Base-by-base conservation (phyloP, 1,140 invertebrate genomes). In the Saccostrea cuccullata region DNA sequence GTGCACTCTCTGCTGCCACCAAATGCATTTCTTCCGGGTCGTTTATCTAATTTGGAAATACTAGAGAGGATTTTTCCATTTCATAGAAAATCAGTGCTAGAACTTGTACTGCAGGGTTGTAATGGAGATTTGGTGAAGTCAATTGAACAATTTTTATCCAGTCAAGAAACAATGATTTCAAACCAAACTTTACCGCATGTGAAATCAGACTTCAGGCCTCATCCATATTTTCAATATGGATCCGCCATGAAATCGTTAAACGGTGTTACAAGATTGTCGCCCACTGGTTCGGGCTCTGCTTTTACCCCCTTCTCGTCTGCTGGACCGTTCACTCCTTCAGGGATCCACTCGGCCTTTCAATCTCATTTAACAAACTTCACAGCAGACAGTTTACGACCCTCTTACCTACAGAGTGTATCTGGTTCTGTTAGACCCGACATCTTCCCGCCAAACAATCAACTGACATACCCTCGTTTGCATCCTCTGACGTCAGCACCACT, bases 61-160 rank as follows among this genome's bases (percentile, higher is more conserved):
- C 94, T 99, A 58, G 96, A 96, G 8, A 96, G 97, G 82, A 95
- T 99, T 8, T 99, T 99, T 94, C 98, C 98, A 0, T 97, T 97
- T 82, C 98, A 99, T 93, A 94, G 96, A 56, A 96, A 97, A 17
- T 96, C 97, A 0, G 98, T 99, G 0, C 94, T 99, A 64, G 98
- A 98, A 92, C 94, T 99, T 85, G 97, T 98, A 13, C 95, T 98
- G 13, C 97, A 98, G 89, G 96, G 97, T 30, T 98, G 97, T 94
- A 97, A 97, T 89, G 97, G 98, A 60, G 97, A 98, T 92, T 94
- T 98, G n/a, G 95, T 98, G 3, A 97, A 97, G 89, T 96, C 97
- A 12, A 97, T 97, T 40, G 97, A 97, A 91, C 96, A 97, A 88
- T 96, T 97, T 89, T 90, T 95, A 64, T 94, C 94, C 8, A 94